A percentile compares a stretch with the other conserved stretches of the same genome.
phyloP scores from a whole-genome alignment of 1,140 invertebrate genomes.

The Papilio aristodemus region DNA sequence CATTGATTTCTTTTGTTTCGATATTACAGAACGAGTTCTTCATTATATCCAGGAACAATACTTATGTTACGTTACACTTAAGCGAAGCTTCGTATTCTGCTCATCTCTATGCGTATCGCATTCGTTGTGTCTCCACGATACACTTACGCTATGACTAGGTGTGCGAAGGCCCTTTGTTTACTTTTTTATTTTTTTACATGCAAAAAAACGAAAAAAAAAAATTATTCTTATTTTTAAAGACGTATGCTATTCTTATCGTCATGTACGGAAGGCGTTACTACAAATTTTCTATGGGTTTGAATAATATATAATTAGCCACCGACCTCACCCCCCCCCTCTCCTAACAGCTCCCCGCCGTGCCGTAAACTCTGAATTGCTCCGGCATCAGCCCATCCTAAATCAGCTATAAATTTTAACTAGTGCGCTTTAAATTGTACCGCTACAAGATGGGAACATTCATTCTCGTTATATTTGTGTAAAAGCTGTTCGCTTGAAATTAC shows the following conservation, averaged over 20 bases:
- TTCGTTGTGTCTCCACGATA: too few relatives aligned
- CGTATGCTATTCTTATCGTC: not conserved
- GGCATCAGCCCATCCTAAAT: constrained; percentile 5
- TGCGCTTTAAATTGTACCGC: constrained; percentile 23
- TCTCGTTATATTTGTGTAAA: constrained; percentile 16
- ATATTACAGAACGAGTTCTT: too few relatives aligned
- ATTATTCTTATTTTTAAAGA: too few relatives aligned
- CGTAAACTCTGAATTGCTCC: constrained; percentile 5
- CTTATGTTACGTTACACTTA: too few relatives aligned
- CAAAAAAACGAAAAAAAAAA: too few relatives aligned
- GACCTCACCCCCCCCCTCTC: not conserved
- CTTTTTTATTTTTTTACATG: too few relatives aligned
- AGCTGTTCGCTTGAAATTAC: not conserved
- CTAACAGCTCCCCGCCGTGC: not conserved
- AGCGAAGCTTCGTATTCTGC: too few relatives aligned
- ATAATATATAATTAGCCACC: not conserved
- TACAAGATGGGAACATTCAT: constrained; percentile 19
- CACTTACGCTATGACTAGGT: too few relatives aligned
- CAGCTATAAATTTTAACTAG: constrained; percentile 22
- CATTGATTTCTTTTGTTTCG: too few relatives aligned
- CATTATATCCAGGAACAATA: too few relatives aligned
- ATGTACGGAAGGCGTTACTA: not conserved
- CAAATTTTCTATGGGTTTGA: not conserved
- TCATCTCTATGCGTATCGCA: too few relatives aligned
- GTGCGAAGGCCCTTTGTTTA: too few relatives aligned